Conservation (phyloP, 2,797 vertebrate species). For the Cephalopachus bancanus region DNA sequence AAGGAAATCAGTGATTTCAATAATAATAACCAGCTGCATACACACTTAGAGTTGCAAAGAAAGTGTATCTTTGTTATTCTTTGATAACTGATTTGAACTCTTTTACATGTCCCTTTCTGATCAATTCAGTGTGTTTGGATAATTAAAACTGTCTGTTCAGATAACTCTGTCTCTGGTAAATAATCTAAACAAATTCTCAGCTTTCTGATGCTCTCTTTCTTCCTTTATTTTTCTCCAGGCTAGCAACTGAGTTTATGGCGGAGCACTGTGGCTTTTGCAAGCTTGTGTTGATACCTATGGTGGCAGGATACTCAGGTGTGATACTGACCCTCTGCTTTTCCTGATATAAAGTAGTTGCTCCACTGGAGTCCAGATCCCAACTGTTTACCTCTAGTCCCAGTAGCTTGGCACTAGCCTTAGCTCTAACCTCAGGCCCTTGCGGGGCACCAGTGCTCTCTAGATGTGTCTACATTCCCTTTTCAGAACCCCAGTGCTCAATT, state of each 20-base stretch:
- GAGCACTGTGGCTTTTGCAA: background rate
- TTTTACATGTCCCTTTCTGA: background rate
- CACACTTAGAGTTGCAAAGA: background rate
- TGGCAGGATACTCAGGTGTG: no score
- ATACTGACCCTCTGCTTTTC: background rate
- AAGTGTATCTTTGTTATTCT: background rate
- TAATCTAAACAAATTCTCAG: background rate
- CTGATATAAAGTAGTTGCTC: background rate
- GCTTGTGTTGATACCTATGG: rapidly evolving
- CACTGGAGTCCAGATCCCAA: no score
- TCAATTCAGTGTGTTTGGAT: background rate
- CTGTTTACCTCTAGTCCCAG: background rate
- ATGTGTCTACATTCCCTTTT: background rate
- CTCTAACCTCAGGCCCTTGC: background rate
- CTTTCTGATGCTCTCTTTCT: background rate
- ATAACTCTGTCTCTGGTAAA: background rate
- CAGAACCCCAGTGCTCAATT: rapidly evolving
- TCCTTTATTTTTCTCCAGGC: background rate
- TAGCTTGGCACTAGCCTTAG: background rate
- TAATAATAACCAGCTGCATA: background rate
- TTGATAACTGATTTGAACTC: background rate
- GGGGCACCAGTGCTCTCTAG: rapidly evolving
- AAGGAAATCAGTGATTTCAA: background rate
- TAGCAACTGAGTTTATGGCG: background rate
- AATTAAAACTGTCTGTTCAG: background rate